These are phyloP conservation scores for Carassius auratus DNA, from an alignment of 2,113 vertebrate species.

Conservation along the genomic window DNA sequence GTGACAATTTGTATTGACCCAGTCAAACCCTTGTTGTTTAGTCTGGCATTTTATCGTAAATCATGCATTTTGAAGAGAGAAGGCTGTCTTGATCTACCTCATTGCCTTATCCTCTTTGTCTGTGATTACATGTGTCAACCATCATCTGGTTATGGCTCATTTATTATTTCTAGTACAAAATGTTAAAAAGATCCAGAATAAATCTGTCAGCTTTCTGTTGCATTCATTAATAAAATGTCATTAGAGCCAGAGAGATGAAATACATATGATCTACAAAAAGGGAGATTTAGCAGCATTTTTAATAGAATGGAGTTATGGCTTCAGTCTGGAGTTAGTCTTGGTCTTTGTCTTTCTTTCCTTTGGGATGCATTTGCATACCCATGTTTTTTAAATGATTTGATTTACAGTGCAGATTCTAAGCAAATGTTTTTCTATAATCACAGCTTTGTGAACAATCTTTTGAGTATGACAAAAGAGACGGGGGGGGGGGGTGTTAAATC, in stretches of 20 bases:
- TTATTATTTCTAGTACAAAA: background rate
- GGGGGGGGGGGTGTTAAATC: background rate
- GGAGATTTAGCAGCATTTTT: background rate
- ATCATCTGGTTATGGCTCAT: background rate
- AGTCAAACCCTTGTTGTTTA: background rate
- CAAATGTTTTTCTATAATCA: background rate
- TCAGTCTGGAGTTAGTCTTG: background rate
- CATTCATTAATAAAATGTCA: background rate
- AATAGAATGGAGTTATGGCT: background rate
- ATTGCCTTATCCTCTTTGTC: background rate
- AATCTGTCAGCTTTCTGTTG: background rate
- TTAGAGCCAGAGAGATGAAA: background rate
- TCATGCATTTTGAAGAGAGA: background rate
- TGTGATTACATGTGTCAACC: background rate
- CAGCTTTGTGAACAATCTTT: constrained; percentile 9
- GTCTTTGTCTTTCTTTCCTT: background rate
- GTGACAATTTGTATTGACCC: constrained; percentile 26
- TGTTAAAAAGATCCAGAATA: background rate
- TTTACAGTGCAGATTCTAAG: background rate
- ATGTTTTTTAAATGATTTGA: constrained; percentile 11
- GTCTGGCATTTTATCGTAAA: constrained; percentile 40
- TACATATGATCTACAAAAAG: background rate
- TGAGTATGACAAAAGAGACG: background rate
- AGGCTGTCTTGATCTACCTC: background rate
- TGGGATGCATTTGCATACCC: background rate